Conservation (phyloP, 2,113 vertebrate species). For the Zosterops japonicus region DNA sequence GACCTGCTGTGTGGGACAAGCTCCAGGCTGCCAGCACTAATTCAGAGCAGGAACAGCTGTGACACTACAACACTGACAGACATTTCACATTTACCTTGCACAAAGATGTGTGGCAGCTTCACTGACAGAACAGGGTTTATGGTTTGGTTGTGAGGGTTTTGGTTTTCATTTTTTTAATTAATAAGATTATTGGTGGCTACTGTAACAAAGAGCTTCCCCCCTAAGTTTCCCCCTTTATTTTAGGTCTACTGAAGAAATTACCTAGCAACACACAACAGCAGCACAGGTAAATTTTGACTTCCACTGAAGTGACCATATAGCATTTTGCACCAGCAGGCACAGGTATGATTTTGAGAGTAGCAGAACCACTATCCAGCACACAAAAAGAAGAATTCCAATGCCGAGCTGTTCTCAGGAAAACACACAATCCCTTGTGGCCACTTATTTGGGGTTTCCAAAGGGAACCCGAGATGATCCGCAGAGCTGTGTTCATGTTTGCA, state of each 20-base stretch:
- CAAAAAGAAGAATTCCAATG: constrained; percentile 9
- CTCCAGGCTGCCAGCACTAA: neutral
- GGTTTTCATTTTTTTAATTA: neutral
- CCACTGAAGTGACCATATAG: neutral
- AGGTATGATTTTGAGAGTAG: neutral
- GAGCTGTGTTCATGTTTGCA: constrained; percentile 19
- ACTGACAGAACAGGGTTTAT: neutral
- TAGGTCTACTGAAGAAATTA: constrained; percentile 10
- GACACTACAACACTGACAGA: neutral
- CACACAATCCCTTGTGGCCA: constrained; percentile 18
- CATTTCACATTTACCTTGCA: neutral
- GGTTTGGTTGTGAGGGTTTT: neutral
- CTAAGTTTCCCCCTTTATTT: neutral
- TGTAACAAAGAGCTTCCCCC: neutral
- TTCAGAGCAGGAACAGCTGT: neutral
- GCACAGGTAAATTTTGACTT: neutral
- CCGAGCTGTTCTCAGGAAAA: constrained; percentile 33
- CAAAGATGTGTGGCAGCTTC: rapidly evolving
- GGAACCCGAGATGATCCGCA: constrained; percentile 30
- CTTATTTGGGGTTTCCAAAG: constrained; percentile 17
- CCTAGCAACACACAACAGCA: constrained; percentile 34
- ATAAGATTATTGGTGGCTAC: neutral
- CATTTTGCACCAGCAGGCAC: neutral
- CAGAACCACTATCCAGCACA: constrained; percentile 28
- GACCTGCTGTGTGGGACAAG: rapidly evolving